Evolutionary conservation across 2,888 invertebrate species (phyloP).

Genomic region (Anthrax anthrax): DNA sequence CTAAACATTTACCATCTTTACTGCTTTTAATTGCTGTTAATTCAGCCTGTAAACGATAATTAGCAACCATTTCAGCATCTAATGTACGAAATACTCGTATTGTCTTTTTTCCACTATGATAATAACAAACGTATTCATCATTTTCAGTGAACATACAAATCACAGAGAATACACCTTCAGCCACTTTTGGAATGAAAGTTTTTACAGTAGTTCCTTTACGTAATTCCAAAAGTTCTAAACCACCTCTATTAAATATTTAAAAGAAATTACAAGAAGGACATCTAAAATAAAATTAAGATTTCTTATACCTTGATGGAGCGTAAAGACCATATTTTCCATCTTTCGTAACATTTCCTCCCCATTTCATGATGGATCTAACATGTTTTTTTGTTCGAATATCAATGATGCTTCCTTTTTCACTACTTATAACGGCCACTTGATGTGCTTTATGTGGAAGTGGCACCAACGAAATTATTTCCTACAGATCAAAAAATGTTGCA

Average conservation of each 20-base stretch:
- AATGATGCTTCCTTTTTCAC: constrained; percentile 78
- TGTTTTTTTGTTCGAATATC: constrained; percentile 82
- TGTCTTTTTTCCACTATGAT: constrained; percentile 90
- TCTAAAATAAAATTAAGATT: not conserved
- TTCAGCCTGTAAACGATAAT: constrained; percentile 82
- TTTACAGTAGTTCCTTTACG: constrained; percentile 78
- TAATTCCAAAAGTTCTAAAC: constrained; percentile 81
- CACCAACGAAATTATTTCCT: constrained; percentile 58
- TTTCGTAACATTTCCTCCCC: constrained; percentile 79
- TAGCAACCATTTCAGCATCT: constrained; percentile 85
- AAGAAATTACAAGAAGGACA: too few species aligned
- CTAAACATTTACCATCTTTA: constrained; percentile 62
- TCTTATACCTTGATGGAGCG: constrained; percentile 57
- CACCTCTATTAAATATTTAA: constrained; percentile 50
- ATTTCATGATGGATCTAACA: constrained; percentile 73
- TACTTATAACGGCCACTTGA: constrained; percentile 76
- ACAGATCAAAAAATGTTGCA: not conserved
- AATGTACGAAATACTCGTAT: constrained; percentile 80
- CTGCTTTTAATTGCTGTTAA: constrained; percentile 69
- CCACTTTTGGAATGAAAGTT: constrained; percentile 84
- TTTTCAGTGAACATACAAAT: constrained; percentile 88
- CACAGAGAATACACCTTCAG: constrained; percentile 94
- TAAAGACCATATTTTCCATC: constrained; percentile 85
- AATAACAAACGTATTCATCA: constrained; percentile 91
- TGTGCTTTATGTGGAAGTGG: constrained; percentile 73